Evolutionary conservation across 2,888 invertebrate genomes (phyloP), one percentile per base, ranked within the genome.

Genomic region (Argyra leucocephala): DNA sequence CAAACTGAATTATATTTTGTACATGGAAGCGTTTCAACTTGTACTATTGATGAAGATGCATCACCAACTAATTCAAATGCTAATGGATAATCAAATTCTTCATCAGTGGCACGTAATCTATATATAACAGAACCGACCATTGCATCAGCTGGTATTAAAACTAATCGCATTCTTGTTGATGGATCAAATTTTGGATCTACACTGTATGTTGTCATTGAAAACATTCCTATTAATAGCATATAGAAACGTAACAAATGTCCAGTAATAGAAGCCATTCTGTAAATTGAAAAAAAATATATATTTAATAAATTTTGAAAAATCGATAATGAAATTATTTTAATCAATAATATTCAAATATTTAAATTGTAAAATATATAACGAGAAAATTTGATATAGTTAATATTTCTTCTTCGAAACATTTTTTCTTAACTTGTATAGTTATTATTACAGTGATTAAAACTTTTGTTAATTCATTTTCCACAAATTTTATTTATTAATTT

Each of bases 1-100:
- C 93, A 93, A 73, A 91, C 88, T 64, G 91, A 91, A 82, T 93
- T 91, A 81, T 91, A 90, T 70, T 88, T 84, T 66, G 89, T 89
- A 82, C 93, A 93, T 62, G 92, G 91, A 66, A 93, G 84, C 71
- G 88, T 86, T 76, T 91, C 90, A 69, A 93, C 84, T 71, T 87
- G 85, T 69, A 93, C 87, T 74, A 90, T 86, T 66, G 90, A 86
- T 69, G 88, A 86, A 71, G 90, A 86, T 74, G 87, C 86, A 78
- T 85, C 85, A 85, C 88, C 88, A 70, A 87, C 85, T 70, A 91
- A 85, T 73, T 89, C 88, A 81, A 93, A 93, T 71, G 86, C 83
- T 72, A 93, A 81, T 66, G 93, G 93, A 80, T 91, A 93, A 80
- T 92, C 91, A 78, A 89, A 90, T 79, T 91, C 89, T 67, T 91